These are phyloP conservation scores for Morpho helenor DNA, from an alignment of 2,888 invertebrate species.

Conservation along the genomic window DNA sequence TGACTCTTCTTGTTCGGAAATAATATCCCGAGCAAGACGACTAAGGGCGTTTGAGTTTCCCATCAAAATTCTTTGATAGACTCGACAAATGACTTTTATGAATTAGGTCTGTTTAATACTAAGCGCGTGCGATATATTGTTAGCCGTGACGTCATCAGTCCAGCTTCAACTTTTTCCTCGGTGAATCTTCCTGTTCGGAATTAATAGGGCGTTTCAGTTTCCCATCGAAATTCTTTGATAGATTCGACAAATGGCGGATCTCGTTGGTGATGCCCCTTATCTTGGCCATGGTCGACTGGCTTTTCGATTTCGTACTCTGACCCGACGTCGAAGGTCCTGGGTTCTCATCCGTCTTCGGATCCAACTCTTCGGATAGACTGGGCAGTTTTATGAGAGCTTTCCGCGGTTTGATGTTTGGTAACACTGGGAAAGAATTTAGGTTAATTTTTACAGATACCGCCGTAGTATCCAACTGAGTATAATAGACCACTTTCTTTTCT, in stretches of 20 bases:
- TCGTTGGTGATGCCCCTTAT: slow-evolving; percentile 55
- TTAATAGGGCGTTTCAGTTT: slow-evolving; percentile 43
- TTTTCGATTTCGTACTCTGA: slow-evolving; percentile 33
- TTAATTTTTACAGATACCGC: not conserved
- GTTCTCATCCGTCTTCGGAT: slow-evolving; percentile 35
- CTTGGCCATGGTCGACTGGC: slow-evolving; percentile 43
- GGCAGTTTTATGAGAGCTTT: slow-evolving; percentile 61
- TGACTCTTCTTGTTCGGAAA: slow-evolving; percentile 30
- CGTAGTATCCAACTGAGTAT: too few relatives aligned
- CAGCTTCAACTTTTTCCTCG: slow-evolving; percentile 46
- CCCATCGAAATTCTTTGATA: slow-evolving; percentile 40
- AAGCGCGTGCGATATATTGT: too few relatives aligned
- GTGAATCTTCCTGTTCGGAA: slow-evolving; percentile 33
- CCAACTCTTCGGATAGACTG: slow-evolving; percentile 49
- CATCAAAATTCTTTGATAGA: too few relatives aligned
- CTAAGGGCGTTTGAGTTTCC: too few relatives aligned
- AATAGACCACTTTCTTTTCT: too few relatives aligned
- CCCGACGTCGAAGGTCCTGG: slow-evolving; percentile 38
- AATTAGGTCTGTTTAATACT: too few relatives aligned
- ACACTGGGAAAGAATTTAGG: slow-evolving; percentile 38
- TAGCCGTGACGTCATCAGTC: slow-evolving; percentile 31
- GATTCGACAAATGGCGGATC: slow-evolving; percentile 44
- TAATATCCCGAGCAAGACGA: too few relatives aligned
- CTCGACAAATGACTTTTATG: too few relatives aligned
- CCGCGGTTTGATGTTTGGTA: slow-evolving; percentile 68